Base-by-base conservation (phyloP, 2,113 vertebrate species). In the Prolemur simus region DNA sequence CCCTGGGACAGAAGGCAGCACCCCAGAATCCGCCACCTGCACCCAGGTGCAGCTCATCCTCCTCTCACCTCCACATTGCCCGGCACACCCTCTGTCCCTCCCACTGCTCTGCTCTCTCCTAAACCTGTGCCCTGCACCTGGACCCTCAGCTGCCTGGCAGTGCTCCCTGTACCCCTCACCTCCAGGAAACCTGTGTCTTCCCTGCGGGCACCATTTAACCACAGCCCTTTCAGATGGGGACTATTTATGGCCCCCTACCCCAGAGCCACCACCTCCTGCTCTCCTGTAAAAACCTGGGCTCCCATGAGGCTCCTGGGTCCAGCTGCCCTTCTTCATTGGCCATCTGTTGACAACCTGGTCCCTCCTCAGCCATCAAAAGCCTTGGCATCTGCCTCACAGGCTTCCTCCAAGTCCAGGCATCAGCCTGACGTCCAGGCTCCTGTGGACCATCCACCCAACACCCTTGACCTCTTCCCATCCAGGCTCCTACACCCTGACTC, bases 51-150 rank as follows among this genome's bases (percentile, higher is more conserved):
- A 32, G 8, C 34, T 54, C 20, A 29, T 1, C 34, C 8, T 49
- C 47, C 13, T 42, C 27, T 54, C 6, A 1, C 18, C 2, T 17
- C 52, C 27, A 12, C 3, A 1, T 7, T 9, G 18, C 12, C 37
- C n/a, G 15, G 78, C 15, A 34, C 9, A 37, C 8, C 81, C 29
- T 74, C n/a, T 56, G 29, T 34, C 47, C 23, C 23, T 52, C 34
- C 39, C 29, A 1, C 27, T n/a, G 2, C 15, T 69, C 45, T 49
- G 29, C 47, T 85, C 45, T 56, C 71, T 45, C 56, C 90, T 78
- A 27, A 12, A 66, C 25, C 29, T 14, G 23, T 2, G 17, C 23
- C 37, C n/a, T 47, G 20, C 12, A 74, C 45, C 12, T 58, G 45
- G 27, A 15, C 11, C 32, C 54, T 63, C 20, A 11, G 49, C 8